These are phyloP conservation scores for Micromys minutus DNA, from an alignment of 2,113 vertebrate genomes.

Conservation along the genomic window DNA sequence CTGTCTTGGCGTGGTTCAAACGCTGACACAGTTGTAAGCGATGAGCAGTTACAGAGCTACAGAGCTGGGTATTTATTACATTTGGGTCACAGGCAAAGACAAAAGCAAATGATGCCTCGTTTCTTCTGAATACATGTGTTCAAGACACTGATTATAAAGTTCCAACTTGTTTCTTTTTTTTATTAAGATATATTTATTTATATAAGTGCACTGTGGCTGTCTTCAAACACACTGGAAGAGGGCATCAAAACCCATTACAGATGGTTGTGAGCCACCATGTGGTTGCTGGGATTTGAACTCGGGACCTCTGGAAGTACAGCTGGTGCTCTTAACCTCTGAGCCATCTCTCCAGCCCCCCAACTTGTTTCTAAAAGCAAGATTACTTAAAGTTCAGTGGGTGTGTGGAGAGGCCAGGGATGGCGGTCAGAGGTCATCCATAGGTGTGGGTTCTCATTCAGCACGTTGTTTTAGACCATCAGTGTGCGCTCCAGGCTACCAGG, in stretches of 20 bases:
- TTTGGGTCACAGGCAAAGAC: neutral
- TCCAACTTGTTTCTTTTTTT: neutral
- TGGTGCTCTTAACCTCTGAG: too few relatives aligned
- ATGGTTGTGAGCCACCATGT: too few relatives aligned
- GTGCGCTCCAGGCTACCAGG: neutral
- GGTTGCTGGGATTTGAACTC: too few relatives aligned
- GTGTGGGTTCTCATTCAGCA: neutral
- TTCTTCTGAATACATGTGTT: neutral
- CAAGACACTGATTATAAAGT: neutral
- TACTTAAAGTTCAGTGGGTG: conserved; percentile 17
- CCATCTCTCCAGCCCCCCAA: too few relatives aligned
- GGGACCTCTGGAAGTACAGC: too few relatives aligned
- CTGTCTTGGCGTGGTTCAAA: neutral
- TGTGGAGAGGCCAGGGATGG: neutral
- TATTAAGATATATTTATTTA: too few relatives aligned
- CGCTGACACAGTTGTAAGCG: neutral
- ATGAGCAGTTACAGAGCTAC: neutral
- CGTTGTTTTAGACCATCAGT: neutral
- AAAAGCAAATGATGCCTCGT: neutral
- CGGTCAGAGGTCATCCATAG: neutral
- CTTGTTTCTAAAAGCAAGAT: neutral
- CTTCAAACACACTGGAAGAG: too few relatives aligned
- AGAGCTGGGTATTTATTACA: neutral
- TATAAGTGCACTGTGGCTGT: too few relatives aligned
- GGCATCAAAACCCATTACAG: too few relatives aligned